Evolutionary conservation across 2,113 vertebrate genomes (phyloP).

Genomic region (Chaetodon trifascialis): DNA sequence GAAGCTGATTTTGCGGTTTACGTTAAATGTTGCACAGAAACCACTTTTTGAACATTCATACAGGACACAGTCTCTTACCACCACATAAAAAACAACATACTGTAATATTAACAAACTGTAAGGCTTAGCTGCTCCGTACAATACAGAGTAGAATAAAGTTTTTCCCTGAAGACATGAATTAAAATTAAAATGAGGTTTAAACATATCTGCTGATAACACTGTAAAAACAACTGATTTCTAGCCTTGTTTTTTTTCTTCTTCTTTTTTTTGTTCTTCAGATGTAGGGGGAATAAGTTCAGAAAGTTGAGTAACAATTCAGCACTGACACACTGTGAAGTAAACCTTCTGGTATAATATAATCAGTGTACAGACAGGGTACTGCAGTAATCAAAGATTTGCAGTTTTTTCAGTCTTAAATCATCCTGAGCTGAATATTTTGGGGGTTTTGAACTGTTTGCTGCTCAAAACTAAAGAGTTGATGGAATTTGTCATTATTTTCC

Average conservation of each 20-base stretch:
- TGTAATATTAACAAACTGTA: conserved; percentile 26
- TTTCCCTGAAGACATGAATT: conserved; percentile 58
- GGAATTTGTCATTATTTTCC: background rate
- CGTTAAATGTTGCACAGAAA: conserved; percentile 2
- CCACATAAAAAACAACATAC: conserved; percentile 16
- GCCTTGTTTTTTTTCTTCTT: too few relatives aligned
- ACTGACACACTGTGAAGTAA: background rate
- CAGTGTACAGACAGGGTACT: background rate
- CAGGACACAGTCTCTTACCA: conserved; percentile 25
- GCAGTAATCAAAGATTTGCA: background rate
- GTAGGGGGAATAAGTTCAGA: background rate
- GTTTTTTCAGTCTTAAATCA: background rate
- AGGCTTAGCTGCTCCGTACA: conserved; percentile 40
- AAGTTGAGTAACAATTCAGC: background rate
- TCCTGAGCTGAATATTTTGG: background rate
- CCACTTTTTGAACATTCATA: conserved; percentile 34
- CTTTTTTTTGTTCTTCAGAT: background rate
- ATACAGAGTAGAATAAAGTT: conserved; percentile 28
- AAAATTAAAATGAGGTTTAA: conserved; percentile 4
- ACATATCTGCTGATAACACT: conserved; percentile 4
- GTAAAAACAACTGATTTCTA: background rate
- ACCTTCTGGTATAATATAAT: background rate
- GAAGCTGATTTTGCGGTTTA: conserved; percentile 8
- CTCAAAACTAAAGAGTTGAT: background rate
- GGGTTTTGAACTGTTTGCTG: background rate